Conservation (phyloP, 1,140 invertebrate species). For the Hirudo medicinalis region DNA sequence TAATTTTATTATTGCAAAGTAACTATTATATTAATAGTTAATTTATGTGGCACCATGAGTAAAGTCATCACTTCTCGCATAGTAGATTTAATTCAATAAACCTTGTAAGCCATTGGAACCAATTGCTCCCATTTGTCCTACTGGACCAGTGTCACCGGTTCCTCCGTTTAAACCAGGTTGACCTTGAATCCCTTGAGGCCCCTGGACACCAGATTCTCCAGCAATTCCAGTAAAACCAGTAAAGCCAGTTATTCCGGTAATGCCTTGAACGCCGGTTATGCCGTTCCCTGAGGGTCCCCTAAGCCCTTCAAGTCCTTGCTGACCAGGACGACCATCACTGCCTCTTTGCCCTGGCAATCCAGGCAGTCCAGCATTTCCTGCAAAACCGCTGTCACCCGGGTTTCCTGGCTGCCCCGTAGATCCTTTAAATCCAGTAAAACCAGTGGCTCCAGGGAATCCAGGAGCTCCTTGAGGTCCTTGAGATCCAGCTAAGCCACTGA, state of each 20-base stretch:
- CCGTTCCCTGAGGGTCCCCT: not conserved
- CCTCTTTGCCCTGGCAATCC: conserved; percentile 12
- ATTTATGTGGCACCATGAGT: not conserved
- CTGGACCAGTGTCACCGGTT: not conserved
- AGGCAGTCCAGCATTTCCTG: conserved; percentile 5
- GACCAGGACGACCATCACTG: conserved; percentile 12
- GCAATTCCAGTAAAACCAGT: not conserved
- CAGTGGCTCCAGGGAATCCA: not conserved
- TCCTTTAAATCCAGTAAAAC: conserved; percentile 7
- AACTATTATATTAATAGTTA: not conserved
- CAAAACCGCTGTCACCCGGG: not conserved
- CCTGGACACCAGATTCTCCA: not conserved
- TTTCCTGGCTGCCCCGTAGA: conserved; percentile 1
- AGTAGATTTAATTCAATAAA: not conserved
- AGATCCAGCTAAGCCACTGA: not conserved
- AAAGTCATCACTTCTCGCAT: not conserved
- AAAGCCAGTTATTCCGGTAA: not conserved
- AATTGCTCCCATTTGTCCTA: not conserved
- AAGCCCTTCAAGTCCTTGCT: not conserved
- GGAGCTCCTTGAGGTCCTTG: conserved; percentile 6
- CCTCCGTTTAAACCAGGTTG: not conserved
- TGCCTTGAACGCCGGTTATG: not conserved
- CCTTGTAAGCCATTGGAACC: not conserved
- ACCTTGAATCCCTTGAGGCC: conserved; percentile 5
- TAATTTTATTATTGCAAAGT: not conserved